A percentile compares a stretch with the other conserved stretches of the same genome.
phyloP scores from a whole-genome alignment of 2,797 vertebrate species.

The Urophycis tenuis region DNA sequence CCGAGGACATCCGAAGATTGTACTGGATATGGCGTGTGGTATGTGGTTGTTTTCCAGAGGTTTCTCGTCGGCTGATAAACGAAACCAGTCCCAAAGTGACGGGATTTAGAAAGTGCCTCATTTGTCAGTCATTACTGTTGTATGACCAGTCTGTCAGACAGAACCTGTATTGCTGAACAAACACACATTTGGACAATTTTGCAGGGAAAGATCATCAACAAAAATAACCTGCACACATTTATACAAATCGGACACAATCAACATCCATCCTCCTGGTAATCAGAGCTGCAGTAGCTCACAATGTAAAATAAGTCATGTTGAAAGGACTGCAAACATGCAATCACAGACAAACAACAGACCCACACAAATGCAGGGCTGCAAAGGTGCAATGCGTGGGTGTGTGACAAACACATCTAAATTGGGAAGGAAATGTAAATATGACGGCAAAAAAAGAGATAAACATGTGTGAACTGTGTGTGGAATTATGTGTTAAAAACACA shows the following conservation, averaged over 20 bases:
- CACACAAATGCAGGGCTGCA: not conserved
- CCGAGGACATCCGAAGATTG: conserved; percentile 8
- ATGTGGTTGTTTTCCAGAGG: not conserved
- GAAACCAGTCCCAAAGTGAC: not conserved
- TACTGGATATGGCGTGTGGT: not conserved
- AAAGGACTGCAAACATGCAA: too few relatives aligned
- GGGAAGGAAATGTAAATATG: too few relatives aligned
- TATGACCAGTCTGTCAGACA: not conserved
- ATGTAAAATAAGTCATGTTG: too few relatives aligned
- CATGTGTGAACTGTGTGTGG: too few relatives aligned
- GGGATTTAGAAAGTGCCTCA: not conserved
- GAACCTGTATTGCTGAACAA: not conserved
- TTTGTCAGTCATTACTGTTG: not conserved
- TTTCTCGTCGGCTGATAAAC: not conserved
- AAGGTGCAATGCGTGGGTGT: too few relatives aligned
- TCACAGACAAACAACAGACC: not conserved
- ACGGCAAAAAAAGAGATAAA: too few relatives aligned
- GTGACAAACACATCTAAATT: too few relatives aligned
- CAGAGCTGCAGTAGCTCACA: too few relatives aligned
- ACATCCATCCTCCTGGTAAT: not conserved
- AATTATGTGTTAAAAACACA: too few relatives aligned
- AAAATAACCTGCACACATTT: not conserved
- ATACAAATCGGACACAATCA: conserved; percentile 13
- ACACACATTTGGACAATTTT: not conserved
- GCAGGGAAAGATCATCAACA: not conserved